Evolutionary conservation across 2,797 vertebrate species (phyloP), one percentile per base, ranked within the genome.

Genomic region (Gymnothorax javanicus): DNA sequence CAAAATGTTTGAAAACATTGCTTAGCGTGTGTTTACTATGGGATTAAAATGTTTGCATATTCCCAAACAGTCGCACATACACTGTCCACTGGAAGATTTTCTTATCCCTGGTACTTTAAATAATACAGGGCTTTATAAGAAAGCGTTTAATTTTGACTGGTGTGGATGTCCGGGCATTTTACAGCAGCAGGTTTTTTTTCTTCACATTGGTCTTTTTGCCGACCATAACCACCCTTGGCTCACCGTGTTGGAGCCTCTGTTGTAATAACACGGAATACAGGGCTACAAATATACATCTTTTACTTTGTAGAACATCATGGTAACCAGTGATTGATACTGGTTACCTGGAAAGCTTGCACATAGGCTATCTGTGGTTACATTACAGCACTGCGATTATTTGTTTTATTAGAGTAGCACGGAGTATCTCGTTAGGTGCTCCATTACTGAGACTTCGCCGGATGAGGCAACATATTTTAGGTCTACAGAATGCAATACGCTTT

Each of bases 251-350:
- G 8, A 56, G 11, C 43, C 33, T 15, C 43, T 77, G 73, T 2
- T 17, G 33, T 52, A 77, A 77, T 1, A 50, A 77, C 73, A 77
- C 33, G 58, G 8, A 27, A 83, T 64, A 15, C 64, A 43, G 71
- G 86, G 71, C 79, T 60, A 62, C 86, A 69, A 25, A 71, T 13
- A 52, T 57, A 69, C 33, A 25, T 83, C 79, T 71, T 33, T 81
- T 43, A 23, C 58, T 43, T n/a, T 7, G 17, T 27, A 84, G 15
- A 50, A 8, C 7, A 69, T 77, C 23, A 87, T 87, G 73, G 58
- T 58, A 25, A 62, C 69, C 82, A 75, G 82, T 54, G 23, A 25
- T 25, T 3, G 12, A 58, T 54, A 13, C 9, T 84, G 12, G 67
- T 67, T 25, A 13, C 62, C 43, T 43, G 43, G n/a, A 69, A 13